Conservation (phyloP, 2,797 vertebrate species). For the Babyrousa celebensis region DNA sequence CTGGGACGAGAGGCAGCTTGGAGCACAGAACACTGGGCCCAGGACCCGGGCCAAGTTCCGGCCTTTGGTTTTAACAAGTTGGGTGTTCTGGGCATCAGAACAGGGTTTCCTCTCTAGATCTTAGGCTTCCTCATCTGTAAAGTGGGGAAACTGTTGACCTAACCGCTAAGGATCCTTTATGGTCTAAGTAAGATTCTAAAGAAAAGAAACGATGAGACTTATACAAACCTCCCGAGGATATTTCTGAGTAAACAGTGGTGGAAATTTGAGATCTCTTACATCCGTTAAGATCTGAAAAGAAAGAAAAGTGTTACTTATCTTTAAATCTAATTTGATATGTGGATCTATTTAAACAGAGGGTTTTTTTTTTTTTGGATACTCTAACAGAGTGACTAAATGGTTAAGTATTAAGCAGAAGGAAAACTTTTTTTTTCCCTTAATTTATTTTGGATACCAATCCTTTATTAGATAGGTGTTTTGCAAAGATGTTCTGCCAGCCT, state of each 20-base stretch:
- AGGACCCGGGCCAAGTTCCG: background rate
- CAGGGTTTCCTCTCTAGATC: background rate
- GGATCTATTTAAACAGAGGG: conserved; percentile 34
- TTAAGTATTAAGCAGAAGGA: background rate
- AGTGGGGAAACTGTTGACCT: background rate
- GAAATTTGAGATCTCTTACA: conserved; percentile 96
- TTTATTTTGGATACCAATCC: background rate
- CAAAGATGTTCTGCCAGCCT: no score
- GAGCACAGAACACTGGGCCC: background rate
- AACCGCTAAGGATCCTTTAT: background rate
- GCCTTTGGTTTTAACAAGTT: background rate
- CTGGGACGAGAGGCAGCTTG: background rate
- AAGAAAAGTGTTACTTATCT: conserved; percentile 60
- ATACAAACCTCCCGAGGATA: conserved; percentile 96
- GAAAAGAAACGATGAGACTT: conserved; percentile 43
- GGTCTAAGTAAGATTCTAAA: background rate
- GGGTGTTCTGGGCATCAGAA: background rate
- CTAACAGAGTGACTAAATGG: background rate
- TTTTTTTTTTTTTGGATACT: background rate
- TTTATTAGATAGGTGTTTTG: no score
- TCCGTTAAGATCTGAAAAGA: conserved; percentile 95
- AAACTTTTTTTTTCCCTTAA: background rate
- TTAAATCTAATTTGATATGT: conserved; percentile 17
- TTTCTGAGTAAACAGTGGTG: conserved; percentile 95
- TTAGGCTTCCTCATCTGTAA: background rate